Conservation (phyloP, 2,888 invertebrate genomes). For the Erebia ligea region DNA sequence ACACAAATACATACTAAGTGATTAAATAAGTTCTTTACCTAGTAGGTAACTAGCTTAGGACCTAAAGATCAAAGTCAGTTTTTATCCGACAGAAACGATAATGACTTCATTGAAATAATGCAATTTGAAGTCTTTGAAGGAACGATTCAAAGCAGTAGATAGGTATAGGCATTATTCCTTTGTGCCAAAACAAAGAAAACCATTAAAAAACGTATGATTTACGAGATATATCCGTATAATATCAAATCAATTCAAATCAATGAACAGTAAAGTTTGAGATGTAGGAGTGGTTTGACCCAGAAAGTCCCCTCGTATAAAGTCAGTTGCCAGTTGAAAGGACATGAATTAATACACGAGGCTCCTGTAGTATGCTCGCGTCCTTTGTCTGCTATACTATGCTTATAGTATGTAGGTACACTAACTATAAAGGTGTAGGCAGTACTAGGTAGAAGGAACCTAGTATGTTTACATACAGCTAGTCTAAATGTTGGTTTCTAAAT, state of each 20-base stretch:
- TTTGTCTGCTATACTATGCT: conserved; percentile 24
- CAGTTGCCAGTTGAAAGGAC: conserved; percentile 33
- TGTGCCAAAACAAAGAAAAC: conserved; percentile 4
- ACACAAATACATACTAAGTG: no score
- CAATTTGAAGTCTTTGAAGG: neutral
- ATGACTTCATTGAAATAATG: neutral
- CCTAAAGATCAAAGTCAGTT: neutral
- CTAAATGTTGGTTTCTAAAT: neutral
- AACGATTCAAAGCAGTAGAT: neutral
- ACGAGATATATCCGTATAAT: no score
- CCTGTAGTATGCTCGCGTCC: conserved; percentile 16
- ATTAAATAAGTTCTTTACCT: no score
- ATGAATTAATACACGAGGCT: conserved; percentile 25
- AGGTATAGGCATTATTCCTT: no score
- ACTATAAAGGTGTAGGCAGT: neutral
- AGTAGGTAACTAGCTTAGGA: neutral
- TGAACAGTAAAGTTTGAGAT: conserved; percentile 7
- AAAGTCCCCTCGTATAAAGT: conserved; percentile 47
- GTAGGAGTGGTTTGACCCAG: conserved; percentile 52
- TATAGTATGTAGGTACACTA: neutral
- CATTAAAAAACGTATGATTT: neutral
- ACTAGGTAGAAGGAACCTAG: neutral
- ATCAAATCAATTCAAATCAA: conserved; percentile 12
- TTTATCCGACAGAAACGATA: neutral
- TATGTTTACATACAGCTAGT: neutral